Evolutionary conservation across 2,113 vertebrate species (phyloP), one percentile per base, ranked within the genome.

Genomic region (Cathartes aura): DNA sequence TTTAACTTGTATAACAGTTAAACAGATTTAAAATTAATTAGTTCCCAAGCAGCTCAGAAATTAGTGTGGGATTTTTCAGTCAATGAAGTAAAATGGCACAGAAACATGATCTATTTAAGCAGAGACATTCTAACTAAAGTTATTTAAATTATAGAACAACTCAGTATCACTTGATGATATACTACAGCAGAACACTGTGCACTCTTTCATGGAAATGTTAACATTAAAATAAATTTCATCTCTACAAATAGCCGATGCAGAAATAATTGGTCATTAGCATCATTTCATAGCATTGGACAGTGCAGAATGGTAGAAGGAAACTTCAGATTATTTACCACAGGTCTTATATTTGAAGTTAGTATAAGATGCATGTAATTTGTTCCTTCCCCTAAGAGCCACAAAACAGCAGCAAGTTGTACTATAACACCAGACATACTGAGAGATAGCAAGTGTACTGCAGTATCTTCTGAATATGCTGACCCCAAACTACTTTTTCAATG

Each of bases 1-100:
- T 91, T 90, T 95, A 88, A 87, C 43, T 96, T 91, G 56, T 72
- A 32, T 94, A 82, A 53, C 50, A 96, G 50, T 83, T 89, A 92
- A 96, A 97, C 27, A 95, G 83, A 95, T 95, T 95, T 91, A 83
- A 88, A 89, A 95, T 96, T 97, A 96, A 98, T 96, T 96, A 92
- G 45, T 90, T 97, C 82, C 78, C 34, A 92, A 96, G 87, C 32
- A 96, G 60, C 75, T 50, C 55, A 72, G 75, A 97, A 94, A 96
- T 91, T 81, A 94, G 19, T 90, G 63, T 72, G 43, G 78, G 52
- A 83, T 90, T 93, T 96, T 96, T 95, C 73, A 94, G 72, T 94
- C 89, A 81, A 67, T 91, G 86, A 89, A 82, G 87, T 88, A 97
- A 96, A 97, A 94, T 92, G 74, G 90, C 59, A 72, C 27, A 73